Percentiles rank a stretch among this genome's conserved stretches.
These are phyloP conservation scores for Scyliorhinus canicula DNA, from an alignment of 2,797 vertebrate species.

Conservation along the genomic window DNA sequence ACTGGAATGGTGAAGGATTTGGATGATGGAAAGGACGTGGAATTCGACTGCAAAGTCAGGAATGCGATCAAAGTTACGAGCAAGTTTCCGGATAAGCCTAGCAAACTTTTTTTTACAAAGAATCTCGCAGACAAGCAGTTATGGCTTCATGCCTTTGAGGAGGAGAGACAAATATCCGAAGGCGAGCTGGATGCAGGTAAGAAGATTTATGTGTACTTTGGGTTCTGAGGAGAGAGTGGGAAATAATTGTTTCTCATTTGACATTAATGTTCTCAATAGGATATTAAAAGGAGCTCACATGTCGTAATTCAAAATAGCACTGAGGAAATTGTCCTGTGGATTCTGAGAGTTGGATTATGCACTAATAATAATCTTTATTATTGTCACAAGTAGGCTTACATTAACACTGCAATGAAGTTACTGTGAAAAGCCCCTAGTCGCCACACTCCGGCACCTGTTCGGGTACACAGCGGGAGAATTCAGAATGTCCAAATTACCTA, in stretches of 20 bases:
- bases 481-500: too few species aligned
- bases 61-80: conserved; percentile 19
- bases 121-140: background rate
- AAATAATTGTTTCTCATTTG: background rate
- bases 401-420: too few species aligned
- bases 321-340: background rate
- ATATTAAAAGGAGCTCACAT: background rate
- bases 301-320: background rate
- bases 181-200: background rate
- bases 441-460: too few species aligned
- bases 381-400: too few species aligned
- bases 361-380: too few species aligned
- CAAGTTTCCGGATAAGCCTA: background rate
- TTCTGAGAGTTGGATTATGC: background rate
- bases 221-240: too few species aligned
- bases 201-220: background rate
- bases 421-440: too few species aligned
- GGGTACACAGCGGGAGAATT: too few species aligned
- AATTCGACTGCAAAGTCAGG: conserved; percentile 1
- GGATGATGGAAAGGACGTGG: background rate
- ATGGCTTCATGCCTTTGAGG: conserved; percentile 23
- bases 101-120: conserved; percentile 1
- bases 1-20: background rate
- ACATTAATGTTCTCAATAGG: background rate
- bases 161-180: background rate